phyloP scores from a whole-genome alignment of 2,797 vertebrate species.

The Phylloscopus collybita region DNA sequence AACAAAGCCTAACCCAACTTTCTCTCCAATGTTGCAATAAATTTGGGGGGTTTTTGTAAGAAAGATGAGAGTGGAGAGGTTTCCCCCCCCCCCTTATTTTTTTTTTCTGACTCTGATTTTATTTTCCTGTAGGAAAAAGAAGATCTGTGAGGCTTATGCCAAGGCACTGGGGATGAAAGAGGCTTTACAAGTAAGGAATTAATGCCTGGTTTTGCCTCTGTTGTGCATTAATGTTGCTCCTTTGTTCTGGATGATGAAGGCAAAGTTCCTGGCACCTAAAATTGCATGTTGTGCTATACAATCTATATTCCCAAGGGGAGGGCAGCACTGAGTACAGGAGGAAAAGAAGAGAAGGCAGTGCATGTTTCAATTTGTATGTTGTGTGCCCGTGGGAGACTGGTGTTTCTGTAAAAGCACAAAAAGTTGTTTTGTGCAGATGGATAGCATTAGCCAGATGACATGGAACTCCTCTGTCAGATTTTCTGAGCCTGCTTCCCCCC shows the following conservation, averaged over 20 bases:
- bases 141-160: slow-evolving; percentile 81
- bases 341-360: neutral
- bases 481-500: neutral
- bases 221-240: neutral
- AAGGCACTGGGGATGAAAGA: slow-evolving; percentile 78
- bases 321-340: neutral
- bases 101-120: neutral
- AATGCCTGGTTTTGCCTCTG: neutral
- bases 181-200: slow-evolving; percentile 80
- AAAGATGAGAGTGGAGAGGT: neutral
- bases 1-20: neutral
- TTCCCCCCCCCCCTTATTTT: neutral
- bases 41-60: neutral
- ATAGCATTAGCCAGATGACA: neutral
- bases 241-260: slow-evolving; percentile 32
- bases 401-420: neutral
- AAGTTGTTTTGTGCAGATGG: neutral
- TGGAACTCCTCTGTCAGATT: neutral
- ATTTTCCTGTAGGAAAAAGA: slow-evolving; percentile 73
- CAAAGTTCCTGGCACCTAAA: neutral
- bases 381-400: neutral
- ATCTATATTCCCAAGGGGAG: neutral
- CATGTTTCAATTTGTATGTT: neutral
- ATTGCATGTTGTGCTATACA: neutral
- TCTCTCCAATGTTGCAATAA: neutral